These are phyloP conservation scores for Thumatha senex DNA, from an alignment of 2,888 invertebrate genomes.

Conservation along the genomic window DNA sequence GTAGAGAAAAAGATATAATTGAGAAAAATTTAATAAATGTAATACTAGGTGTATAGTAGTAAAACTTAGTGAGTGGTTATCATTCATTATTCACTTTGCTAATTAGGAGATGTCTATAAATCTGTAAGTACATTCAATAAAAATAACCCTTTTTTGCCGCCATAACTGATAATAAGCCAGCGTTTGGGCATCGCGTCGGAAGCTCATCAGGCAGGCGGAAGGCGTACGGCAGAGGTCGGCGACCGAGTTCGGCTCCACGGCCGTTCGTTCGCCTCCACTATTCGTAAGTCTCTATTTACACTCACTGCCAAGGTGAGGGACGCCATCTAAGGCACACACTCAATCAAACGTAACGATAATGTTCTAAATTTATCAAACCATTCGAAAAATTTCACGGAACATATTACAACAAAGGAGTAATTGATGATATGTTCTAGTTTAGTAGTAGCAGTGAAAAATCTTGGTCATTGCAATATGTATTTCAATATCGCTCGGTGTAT, in stretches of 20 bases:
- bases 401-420: too few species aligned
- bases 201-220: constrained; percentile 61
- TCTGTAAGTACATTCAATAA: neutral
- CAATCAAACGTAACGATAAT: constrained; percentile 19
- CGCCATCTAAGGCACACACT: constrained; percentile 36
- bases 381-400: neutral
- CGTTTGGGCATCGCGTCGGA: constrained; percentile 47
- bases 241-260: constrained; percentile 71
- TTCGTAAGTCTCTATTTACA: constrained; percentile 51
- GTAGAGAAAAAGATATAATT: too few species aligned
- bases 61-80: too few species aligned
- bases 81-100: too few species aligned
- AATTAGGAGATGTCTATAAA: too few species aligned
- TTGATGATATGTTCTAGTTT: too few species aligned
- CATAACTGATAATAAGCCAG: constrained; percentile 32
- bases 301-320: constrained; percentile 74
- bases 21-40: too few species aligned
- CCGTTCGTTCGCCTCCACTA: constrained; percentile 66
- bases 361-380: neutral
- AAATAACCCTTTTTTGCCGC: constrained; percentile 7
- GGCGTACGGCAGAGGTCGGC: constrained; percentile 62
- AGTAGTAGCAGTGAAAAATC: too few species aligned
- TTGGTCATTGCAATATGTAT: too few species aligned
- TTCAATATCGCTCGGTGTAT: too few species aligned
- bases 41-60: too few species aligned